A percentile compares a stretch with the other conserved stretches of the same genome.
Evolutionary conservation across 2,888 invertebrate species (phyloP).

Genomic region (Linnaemya vulpina): DNA sequence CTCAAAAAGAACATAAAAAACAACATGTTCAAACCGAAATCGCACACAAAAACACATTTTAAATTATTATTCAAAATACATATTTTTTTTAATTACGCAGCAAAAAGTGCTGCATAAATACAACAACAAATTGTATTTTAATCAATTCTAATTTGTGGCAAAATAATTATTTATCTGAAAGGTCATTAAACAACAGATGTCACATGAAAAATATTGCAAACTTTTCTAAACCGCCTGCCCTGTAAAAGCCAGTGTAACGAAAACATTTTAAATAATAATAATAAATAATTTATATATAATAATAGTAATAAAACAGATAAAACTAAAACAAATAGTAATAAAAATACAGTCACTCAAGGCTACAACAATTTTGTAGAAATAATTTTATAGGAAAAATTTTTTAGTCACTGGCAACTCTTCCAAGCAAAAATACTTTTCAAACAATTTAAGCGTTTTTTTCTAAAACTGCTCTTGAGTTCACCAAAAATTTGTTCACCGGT

Average conservation of each 20-base stretch:
- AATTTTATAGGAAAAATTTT: background rate
- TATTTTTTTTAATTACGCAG: conserved; percentile 37
- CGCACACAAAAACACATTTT: conserved; percentile 36
- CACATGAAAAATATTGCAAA: conserved; percentile 25
- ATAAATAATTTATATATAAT: background rate
- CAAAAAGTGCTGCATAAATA: background rate
- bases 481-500: background rate
- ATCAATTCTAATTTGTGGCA: conserved; percentile 72
- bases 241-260: background rate
- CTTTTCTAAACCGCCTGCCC: background rate
- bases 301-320: conserved; percentile 9
- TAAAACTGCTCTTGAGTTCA: too few relatives aligned
- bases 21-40: conserved; percentile 56
- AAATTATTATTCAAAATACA: conserved; percentile 44
- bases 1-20: conserved; percentile 53
- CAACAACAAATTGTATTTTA: conserved; percentile 59
- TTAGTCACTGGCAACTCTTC: background rate
- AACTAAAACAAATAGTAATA: background rate
- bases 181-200: conserved; percentile 71
- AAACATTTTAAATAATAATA: background rate
- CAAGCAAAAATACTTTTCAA: too few relatives aligned
- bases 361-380: background rate
- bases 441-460: too few relatives aligned
- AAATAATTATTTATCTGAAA: conserved; percentile 70
- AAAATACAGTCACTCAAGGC: background rate